Conservation (phyloP, 2,113 vertebrate species). For the Perca fluviatilis region DNA sequence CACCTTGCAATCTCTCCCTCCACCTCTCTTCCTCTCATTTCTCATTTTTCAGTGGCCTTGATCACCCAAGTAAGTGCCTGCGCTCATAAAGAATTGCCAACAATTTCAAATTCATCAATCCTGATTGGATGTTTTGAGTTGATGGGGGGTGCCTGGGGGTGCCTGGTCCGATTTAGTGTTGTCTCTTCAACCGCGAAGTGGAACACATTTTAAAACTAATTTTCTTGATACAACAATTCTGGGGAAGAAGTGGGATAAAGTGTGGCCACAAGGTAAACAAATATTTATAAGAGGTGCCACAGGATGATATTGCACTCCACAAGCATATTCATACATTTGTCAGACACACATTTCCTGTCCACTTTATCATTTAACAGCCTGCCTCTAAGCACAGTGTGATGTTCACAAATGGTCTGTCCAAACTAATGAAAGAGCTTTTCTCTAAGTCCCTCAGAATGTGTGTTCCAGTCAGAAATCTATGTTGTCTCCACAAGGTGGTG, state of each 20-base stretch:
- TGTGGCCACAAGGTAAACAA: conserved; percentile 16
- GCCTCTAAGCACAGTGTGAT: conserved; percentile 2
- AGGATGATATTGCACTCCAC: conserved; percentile 8
- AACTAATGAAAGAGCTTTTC: conserved; percentile 15
- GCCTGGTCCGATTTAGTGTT: conserved; percentile 38
- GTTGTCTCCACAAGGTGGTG: conserved; percentile 84
- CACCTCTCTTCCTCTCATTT: conserved; percentile 31
- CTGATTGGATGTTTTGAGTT: conserved; percentile 46
- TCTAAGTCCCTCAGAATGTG: not conserved
- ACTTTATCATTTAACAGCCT: conserved; percentile 43
- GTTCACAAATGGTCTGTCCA: conserved; percentile 19
- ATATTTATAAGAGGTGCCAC: conserved; percentile 17
- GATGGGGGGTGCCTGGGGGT: too few relatives aligned
- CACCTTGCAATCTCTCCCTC: conserved; percentile 29
- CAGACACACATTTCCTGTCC: conserved; percentile 42
- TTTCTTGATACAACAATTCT: conserved; percentile 32
- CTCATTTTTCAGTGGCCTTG: conserved; percentile 49
- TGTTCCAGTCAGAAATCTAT: conserved; percentile 46
- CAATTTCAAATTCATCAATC: conserved; percentile 60
- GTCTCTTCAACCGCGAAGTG: conserved; percentile 32
- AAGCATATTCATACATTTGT: conserved; percentile 39
- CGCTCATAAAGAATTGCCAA: conserved; percentile 60
- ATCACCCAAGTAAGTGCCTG: conserved; percentile 43
- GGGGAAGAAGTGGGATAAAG: conserved; percentile 10
- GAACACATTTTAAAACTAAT: conserved; percentile 55